These are phyloP conservation scores for Sympetrum striolatum DNA, from an alignment of 2,888 invertebrate species.

Conservation along the genomic window DNA sequence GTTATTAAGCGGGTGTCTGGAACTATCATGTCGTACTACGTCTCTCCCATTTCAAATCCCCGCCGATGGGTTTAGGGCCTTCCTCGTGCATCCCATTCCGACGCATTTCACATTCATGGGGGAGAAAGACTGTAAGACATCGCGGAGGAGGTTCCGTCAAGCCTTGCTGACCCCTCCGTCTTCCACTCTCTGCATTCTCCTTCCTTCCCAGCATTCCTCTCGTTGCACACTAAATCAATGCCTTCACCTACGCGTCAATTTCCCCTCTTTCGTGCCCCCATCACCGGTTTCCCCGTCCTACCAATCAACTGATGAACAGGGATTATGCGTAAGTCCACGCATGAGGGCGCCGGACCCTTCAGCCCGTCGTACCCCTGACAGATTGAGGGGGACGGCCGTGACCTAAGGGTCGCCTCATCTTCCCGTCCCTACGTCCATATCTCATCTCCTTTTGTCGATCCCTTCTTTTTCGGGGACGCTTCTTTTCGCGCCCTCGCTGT, in stretches of 20 bases:
- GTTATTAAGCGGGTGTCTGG: conserved; percentile 3
- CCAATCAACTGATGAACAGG: conserved; percentile 40
- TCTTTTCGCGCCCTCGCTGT: not conserved
- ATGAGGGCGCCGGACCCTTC: conserved; percentile 18
- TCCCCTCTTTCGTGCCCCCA: not conserved
- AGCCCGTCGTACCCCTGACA: not conserved
- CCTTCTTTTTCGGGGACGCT: not conserved
- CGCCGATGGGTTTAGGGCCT: not conserved
- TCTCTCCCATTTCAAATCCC: not conserved
- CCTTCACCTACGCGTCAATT: not conserved
- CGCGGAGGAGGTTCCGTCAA: not conserved
- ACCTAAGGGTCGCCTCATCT: not conserved
- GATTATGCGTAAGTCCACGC: conserved; percentile 37
- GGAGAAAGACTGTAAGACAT: not conserved
- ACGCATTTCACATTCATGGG: conserved; percentile 23
- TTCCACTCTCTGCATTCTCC: not conserved
- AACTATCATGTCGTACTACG: not conserved
- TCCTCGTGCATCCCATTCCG: not conserved
- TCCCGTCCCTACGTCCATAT: not conserved
- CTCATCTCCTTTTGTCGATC: not conserved
- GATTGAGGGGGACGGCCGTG: conserved; percentile 29
- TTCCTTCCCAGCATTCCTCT: not conserved
- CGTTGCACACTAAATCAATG: not conserved
- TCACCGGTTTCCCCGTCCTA: not conserved
- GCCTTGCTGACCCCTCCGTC: not conserved